These are phyloP conservation scores for Andricus grossulariae DNA, from an alignment of 1,140 invertebrate species.

Conservation along the genomic window DNA sequence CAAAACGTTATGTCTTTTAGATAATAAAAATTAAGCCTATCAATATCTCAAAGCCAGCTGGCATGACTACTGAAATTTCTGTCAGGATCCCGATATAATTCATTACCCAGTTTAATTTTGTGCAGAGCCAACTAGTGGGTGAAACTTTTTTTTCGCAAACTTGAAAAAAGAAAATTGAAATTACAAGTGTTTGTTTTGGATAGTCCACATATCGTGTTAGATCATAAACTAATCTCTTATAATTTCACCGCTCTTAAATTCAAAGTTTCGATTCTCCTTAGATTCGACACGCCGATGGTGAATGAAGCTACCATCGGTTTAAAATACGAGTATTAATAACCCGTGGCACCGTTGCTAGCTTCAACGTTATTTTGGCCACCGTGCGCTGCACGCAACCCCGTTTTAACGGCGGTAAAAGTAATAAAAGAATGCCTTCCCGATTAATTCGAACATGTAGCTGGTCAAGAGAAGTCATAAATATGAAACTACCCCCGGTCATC, in stretches of 20 bases:
- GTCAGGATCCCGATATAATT: too few species aligned
- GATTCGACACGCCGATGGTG: conserved; percentile 44
- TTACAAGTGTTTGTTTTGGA: background rate
- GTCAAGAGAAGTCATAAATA: conserved; percentile 32
- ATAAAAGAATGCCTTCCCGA: conserved; percentile 51
- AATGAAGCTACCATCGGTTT: conserved; percentile 63
- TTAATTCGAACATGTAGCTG: conserved; percentile 46
- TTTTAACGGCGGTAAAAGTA: conserved; percentile 58
- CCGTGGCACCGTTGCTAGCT: conserved; percentile 67
- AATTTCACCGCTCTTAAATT: conserved; percentile 21
- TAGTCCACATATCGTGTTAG: background rate
- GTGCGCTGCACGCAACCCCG: conserved; percentile 56
- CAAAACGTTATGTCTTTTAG: background rate
- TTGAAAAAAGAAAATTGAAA: background rate
- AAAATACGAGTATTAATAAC: conserved; percentile 72
- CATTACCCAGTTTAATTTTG: too few species aligned
- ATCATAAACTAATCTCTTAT: background rate
- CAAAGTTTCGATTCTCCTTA: conserved; percentile 22
- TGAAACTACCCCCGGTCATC: background rate
- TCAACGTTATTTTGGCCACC: conserved; percentile 66
- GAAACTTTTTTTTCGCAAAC: too few species aligned
- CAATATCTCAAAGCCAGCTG: background rate
- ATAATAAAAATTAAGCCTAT: background rate
- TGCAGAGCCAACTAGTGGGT: too few species aligned
- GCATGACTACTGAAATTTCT: background rate